These are phyloP conservation scores for Oreochromis spilurus DNA, from an alignment of 2,113 vertebrate species.

Conservation along the genomic window DNA sequence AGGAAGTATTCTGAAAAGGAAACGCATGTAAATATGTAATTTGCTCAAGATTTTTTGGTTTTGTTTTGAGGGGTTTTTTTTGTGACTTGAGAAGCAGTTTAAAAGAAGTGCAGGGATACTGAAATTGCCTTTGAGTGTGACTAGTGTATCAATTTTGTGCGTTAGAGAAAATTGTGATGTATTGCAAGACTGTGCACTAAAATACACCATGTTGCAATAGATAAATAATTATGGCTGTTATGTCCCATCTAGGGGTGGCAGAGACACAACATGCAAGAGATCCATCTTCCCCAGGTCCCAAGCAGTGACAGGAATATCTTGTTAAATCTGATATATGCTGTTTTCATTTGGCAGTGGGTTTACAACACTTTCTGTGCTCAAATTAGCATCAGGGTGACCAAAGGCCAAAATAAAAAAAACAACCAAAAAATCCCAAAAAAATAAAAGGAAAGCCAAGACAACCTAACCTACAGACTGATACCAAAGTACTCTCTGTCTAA, in stretches of 20 bases:
- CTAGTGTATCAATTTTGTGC: neutral
- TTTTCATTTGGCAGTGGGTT: neutral
- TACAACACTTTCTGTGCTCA: neutral
- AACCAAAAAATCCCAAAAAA: neutral
- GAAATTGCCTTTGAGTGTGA: conserved; percentile 6
- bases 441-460: neutral
- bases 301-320: neutral
- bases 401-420: neutral
- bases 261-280: neutral
- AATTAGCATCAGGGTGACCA: neutral
- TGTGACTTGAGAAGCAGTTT: conserved; percentile 1
- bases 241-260: neutral
- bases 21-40: neutral
- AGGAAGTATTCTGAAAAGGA: neutral
- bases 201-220: neutral
- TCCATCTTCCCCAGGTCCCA: neutral
- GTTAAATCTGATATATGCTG: neutral
- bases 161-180: neutral
- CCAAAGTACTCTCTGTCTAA: neutral
- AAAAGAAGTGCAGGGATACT: conserved; percentile 20
- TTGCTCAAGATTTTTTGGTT: neutral
- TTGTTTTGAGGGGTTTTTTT: rapidly evolving
- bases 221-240: neutral
- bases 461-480: neutral
- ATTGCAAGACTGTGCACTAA: neutral